These are phyloP conservation scores for Lampris megalopsis DNA, from an alignment of 2,113 vertebrate genomes.

Conservation along the genomic window DNA sequence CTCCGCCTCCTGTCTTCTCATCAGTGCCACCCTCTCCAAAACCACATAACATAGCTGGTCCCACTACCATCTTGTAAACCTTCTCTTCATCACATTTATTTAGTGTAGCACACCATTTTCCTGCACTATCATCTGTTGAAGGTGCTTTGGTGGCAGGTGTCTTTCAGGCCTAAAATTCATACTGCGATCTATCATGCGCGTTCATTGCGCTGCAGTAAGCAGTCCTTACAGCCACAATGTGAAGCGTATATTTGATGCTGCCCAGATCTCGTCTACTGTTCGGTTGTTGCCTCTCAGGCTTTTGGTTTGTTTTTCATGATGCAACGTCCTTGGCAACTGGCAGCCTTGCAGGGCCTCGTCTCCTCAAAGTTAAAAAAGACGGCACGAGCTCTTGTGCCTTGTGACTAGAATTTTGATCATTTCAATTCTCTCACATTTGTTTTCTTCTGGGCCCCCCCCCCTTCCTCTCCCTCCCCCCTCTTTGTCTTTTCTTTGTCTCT, in stretches of 20 bases:
- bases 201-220: slow-evolving; percentile 6
- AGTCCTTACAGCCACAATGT: slow-evolving; percentile 40
- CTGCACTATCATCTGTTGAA: slow-evolving; percentile 58
- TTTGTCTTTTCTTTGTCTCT: neutral
- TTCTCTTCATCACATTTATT: too few relatives aligned
- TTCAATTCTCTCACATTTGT: slow-evolving; percentile 61
- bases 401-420: slow-evolving; percentile 75
- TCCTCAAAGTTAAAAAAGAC: slow-evolving; percentile 58
- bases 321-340: slow-evolving; percentile 69
- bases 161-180: slow-evolving; percentile 18
- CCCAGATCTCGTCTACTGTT: slow-evolving; percentile 63
- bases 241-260: slow-evolving; percentile 35
- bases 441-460: slow-evolving; percentile 30
- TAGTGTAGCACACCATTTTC: slow-evolving; percentile 47
- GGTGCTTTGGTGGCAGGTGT: slow-evolving; percentile 26
- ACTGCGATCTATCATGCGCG: slow-evolving; percentile 9
- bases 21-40: too few relatives aligned
- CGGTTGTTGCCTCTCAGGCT: slow-evolving; percentile 59
- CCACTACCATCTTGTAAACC: too few relatives aligned
- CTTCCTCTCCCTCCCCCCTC: slow-evolving; percentile 19
- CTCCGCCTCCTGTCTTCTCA: too few relatives aligned
- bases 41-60: too few relatives aligned
- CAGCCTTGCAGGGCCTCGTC: slow-evolving; percentile 56
- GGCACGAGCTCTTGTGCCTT: slow-evolving; percentile 58
- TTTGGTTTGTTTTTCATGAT: slow-evolving; percentile 71